Base-by-base conservation (phyloP, 2,797 vertebrate species). In the Dallia pectoralis region DNA sequence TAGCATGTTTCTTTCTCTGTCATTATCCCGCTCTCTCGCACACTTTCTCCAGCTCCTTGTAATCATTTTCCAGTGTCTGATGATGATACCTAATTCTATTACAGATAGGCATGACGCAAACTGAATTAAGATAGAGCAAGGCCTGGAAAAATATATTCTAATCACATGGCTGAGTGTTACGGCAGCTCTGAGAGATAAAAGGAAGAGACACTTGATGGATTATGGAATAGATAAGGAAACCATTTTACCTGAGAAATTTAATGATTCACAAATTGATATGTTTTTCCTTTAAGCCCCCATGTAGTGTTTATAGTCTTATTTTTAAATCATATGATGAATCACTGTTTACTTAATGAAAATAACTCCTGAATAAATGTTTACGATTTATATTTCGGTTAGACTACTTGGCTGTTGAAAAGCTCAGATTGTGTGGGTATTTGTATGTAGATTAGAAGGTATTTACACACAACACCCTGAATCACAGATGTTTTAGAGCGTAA, bases 1-100 rank as follows among this genome's bases (percentile, higher is more conserved):
- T 87, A 91, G 80, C 79, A 62, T 72, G 67, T 89, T 86, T 90
- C 83, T 36, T 81, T 87, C 83, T 82, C 67, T 64, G 48, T 80
- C 72, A 77, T 79, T 77, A 56, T 49, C 53, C 69, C 19, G 16
- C 32, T 29, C 36, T 8, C 73, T 67, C 74, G 67, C 69, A 67
- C 76, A 79, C 80, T 78, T 69, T 78, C 32, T 12, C 74, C 40
- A 44, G 70, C 56, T 72, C 84, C 84, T 81, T 81, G 40, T 32
- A 75, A 87, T 86, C 4, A 88, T 87, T 81, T 78, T 71, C 27
- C 78, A 71, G 67, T 79, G 77, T 68, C 66, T 81, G 76, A 84
- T 82, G 36, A 78, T 76, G 79, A 66, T 81, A 72, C 73, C 72
- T 76, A 83, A 85, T 81, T 89, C 79, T 69, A 70, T 59, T 79